Evolutionary conservation across 2,797 vertebrate genomes (phyloP), one percentile per base, ranked within the genome.

Genomic region (Miichthys miiuy): DNA sequence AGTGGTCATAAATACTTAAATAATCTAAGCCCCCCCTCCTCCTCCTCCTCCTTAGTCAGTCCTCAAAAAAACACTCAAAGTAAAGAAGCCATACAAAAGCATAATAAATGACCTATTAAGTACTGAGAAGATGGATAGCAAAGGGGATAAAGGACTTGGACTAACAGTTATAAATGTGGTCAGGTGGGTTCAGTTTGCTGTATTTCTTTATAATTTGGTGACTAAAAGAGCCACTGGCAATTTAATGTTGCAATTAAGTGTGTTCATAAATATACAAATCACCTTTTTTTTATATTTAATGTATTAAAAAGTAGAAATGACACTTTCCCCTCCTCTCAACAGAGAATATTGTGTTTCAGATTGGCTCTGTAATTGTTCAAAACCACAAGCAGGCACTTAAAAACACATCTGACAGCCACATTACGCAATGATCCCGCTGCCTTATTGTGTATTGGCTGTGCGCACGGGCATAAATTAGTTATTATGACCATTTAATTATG

Each of bases 391-490:
- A 72, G 51, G 20, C 63, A 67, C 60, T 77, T 70, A 68, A 82
- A 61, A 78, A 30, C 41, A n/a, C 12, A 63, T 63, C 68, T 47
- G 68, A 81, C 51, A 67, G 8, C 21, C 72, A 66, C 68, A 60
- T 46, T 80, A 63, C 52, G 13, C 6, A 2, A 25, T 21, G 60
- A 72, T 75, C 51, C 44, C 34, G 58, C 72, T 57, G 25, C 9
- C 47, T 66, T 63, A 48, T 41, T 75, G 76, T 23, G 54, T 42
- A 16, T 41, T 50, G 23, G 57, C 46, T 58, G 52, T 71, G 60
- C 81, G 79, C 48, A 18, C 42, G 34, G 54, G 55, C 78, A 87
- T 87, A 74, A 64, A 88, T 91, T 41, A 76, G 44, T 70, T 52
- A 76, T 70, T 18, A 68, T 51, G 83, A 69, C 42, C 14, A 69